phyloP scores from a whole-genome alignment of 2,888 invertebrate genomes.

The Mimumesa dahlbomi region DNA sequence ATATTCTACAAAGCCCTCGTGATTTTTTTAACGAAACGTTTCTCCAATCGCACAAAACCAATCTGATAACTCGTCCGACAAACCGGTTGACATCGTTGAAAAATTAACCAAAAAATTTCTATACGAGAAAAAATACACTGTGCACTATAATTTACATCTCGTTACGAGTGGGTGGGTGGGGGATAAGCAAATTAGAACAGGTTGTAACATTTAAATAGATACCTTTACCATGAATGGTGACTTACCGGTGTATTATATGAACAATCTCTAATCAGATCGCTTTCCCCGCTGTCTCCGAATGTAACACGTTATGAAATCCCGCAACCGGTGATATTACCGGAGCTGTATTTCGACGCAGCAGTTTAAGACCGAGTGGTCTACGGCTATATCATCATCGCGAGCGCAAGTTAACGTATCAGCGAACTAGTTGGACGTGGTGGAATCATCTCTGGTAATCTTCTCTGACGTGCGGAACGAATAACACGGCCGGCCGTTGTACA shows the following conservation, averaged over 20 bases:
- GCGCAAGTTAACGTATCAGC: conserved; percentile 35
- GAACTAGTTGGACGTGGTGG: conserved; percentile 40
- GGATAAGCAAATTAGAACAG: too few relatives aligned
- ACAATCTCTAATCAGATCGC: too few relatives aligned
- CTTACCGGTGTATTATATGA: too few relatives aligned
- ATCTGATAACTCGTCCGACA: too few relatives aligned
- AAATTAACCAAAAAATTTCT: too few relatives aligned
- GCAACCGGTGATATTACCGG: conserved; percentile 32
- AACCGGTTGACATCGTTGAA: too few relatives aligned
- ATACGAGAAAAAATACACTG: too few relatives aligned
- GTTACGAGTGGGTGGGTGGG: too few relatives aligned
- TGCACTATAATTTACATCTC: too few relatives aligned
- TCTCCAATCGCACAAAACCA: too few relatives aligned
- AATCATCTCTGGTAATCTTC: conserved; percentile 37
- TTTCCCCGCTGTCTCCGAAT: conserved; percentile 12
- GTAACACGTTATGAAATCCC: conserved; percentile 35
- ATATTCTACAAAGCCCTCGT: not conserved
- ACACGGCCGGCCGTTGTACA: not conserved
- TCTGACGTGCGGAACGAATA: conserved; percentile 35
- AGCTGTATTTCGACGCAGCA: conserved; percentile 41
- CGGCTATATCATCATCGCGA: conserved; percentile 46
- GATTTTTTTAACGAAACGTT: not conserved
- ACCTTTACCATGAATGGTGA: too few relatives aligned
- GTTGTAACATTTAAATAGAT: too few relatives aligned
- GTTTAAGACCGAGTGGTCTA: conserved; percentile 41